These are phyloP conservation scores for Parauchenoglanis ngamensis DNA, from an alignment of 2,797 vertebrate genomes.

Conservation along the genomic window DNA sequence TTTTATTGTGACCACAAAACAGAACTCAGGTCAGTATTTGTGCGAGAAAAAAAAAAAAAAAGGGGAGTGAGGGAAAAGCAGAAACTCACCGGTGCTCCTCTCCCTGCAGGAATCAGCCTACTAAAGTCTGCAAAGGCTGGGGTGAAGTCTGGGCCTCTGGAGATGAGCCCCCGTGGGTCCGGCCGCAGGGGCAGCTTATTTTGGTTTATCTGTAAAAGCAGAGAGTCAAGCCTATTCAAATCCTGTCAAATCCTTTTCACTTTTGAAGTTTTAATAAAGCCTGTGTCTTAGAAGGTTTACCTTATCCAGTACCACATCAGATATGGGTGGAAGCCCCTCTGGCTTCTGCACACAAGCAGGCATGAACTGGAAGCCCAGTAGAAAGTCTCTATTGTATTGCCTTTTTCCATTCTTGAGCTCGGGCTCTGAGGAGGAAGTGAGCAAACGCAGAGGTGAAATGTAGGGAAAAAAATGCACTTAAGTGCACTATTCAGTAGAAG, in stretches of 20 bases:
- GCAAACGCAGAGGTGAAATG: neutral
- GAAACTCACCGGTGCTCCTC: slow-evolving; percentile 78
- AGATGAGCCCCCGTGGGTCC: slow-evolving; percentile 78
- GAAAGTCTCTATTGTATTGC: slow-evolving; percentile 89
- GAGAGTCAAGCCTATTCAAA: neutral
- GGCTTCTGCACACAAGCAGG: slow-evolving; percentile 95
- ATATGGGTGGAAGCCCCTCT: slow-evolving; percentile 94
- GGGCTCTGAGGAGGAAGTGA: slow-evolving; percentile 70
- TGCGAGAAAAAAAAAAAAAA: neutral
- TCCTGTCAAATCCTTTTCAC: neutral
- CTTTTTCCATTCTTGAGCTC: slow-evolving; percentile 88
- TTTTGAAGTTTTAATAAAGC: neutral
- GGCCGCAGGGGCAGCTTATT: slow-evolving; percentile 78
- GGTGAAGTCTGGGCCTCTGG: slow-evolving; percentile 85
- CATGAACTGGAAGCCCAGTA: slow-evolving; percentile 95
- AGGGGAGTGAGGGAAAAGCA: neutral
- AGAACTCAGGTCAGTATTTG: neutral
- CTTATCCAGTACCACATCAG: slow-evolving; percentile 97
- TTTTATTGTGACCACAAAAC: neutral
- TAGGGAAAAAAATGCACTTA: neutral
- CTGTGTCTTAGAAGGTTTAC: slow-evolving; percentile 64
- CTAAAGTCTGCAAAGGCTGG: slow-evolving; percentile 87
- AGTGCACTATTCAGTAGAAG: neutral
- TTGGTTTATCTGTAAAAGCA: slow-evolving; percentile 78
- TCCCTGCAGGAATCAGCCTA: slow-evolving; percentile 75